A percentile compares a stretch with the other conserved stretches of the same genome.
Conservation (phyloP, 2,797 vertebrate species). For the Centroberyx gerrardi region DNA sequence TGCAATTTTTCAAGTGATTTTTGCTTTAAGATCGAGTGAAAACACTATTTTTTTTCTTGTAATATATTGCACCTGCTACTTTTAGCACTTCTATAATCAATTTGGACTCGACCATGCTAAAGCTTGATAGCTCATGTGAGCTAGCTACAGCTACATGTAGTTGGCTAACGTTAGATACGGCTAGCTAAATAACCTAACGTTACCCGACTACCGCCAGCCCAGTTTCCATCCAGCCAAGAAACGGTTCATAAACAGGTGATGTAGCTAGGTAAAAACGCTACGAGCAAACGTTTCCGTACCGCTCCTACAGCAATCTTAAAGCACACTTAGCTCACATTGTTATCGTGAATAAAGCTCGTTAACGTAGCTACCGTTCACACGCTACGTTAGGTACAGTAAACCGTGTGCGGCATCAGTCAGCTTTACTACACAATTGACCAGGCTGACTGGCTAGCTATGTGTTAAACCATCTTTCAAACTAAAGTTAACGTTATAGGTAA, state of each 20-base stretch:
- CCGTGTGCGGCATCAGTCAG: not conserved
- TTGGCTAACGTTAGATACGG: constrained; percentile 32
- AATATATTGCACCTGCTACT: too few species aligned
- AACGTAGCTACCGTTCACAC: not conserved
- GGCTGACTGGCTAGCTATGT: not conserved
- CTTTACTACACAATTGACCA: not conserved
- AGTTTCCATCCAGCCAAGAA: not conserved
- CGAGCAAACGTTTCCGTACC: not conserved
- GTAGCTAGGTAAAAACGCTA: too few species aligned
- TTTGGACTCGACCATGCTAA: not conserved
- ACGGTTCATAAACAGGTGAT: constrained; percentile 6
- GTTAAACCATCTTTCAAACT: not conserved
- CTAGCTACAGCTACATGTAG: constrained; percentile 9
- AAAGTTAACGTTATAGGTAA: too few species aligned
- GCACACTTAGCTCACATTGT: too few species aligned
- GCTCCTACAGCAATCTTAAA: too few species aligned
- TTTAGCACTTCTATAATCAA: too few species aligned
- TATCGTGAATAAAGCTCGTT: not conserved
- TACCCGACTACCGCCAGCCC: not conserved
- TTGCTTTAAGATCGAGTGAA: not conserved
- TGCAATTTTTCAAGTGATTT: not conserved
- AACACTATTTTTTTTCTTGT: rapidly evolving
- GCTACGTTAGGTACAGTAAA: not conserved
- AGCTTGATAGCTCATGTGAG: not conserved
- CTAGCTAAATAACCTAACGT: constrained; percentile 28